Evolutionary conservation across 2,888 invertebrate genomes (phyloP).

Genomic region (Caenorhabditis wallacei): DNA sequence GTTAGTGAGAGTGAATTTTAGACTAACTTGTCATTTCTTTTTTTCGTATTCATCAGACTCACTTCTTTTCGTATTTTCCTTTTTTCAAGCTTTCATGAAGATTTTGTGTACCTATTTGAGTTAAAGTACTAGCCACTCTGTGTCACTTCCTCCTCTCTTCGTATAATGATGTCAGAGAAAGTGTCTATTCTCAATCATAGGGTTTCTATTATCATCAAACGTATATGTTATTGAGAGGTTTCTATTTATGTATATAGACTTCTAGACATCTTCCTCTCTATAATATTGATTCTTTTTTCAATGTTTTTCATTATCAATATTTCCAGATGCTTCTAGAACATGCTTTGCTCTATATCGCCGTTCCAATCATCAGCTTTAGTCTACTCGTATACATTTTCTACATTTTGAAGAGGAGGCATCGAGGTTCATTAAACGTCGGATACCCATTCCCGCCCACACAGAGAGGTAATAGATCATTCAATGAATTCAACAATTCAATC

Average conservation of each 20-base stretch:
- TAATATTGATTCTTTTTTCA: background rate
- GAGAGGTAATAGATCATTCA: conserved; percentile 18
- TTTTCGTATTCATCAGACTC: background rate
- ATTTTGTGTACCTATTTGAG: conserved; percentile 17
- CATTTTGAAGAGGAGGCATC: conserved; percentile 60
- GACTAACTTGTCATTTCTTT: conserved; percentile 19
- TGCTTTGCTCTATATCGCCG: conserved; percentile 63
- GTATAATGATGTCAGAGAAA: conserved; percentile 22
- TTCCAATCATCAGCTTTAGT: conserved; percentile 57
- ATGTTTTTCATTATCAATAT: background rate
- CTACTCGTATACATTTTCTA: conserved; percentile 63
- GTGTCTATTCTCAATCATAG: background rate
- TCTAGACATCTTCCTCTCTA: background rate
- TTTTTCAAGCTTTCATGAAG: background rate
- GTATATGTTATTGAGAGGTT: background rate
- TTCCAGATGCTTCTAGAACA: conserved; percentile 68
- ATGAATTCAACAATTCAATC: background rate
- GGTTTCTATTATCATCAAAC: conserved; percentile 4
- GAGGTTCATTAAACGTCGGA: conserved; percentile 44
- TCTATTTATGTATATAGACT: background rate
- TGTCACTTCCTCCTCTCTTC: background rate
- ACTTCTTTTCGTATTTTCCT: background rate
- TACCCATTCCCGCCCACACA: conserved; percentile 61
- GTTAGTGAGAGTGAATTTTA: background rate
- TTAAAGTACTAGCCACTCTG: conserved; percentile 5